Evolutionary conservation across 2,113 vertebrate genomes (phyloP).

Genomic region (Collichthys lucidus): DNA sequence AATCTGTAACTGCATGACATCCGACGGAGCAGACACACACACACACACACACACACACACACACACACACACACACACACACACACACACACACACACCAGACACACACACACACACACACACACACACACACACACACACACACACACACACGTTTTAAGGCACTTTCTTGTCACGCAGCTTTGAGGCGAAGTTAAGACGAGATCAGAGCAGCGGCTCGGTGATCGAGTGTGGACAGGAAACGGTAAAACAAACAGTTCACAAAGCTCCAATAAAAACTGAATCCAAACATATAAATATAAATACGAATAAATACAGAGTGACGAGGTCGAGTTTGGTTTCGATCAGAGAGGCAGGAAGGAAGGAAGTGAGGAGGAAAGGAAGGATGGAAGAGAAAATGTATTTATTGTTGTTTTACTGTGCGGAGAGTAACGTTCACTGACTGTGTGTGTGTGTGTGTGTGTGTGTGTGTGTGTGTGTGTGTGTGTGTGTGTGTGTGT

Average conservation of each 20-base stretch:
- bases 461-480: not conserved
- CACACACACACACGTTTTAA: constrained; percentile 1
- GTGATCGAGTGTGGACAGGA: constrained; percentile 11
- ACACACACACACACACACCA: too few relatives aligned
- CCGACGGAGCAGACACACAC: constrained; percentile 41
- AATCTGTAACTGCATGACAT: constrained; percentile 26
- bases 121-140: not conserved
- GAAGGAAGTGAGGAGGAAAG: not conserved
- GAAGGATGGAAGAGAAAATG: not conserved
- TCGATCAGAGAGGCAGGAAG: not conserved
- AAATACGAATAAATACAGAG: not conserved
- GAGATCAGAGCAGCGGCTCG: not conserved
- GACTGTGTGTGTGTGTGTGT: too few relatives aligned
- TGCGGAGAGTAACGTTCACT: not conserved
- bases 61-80: too few relatives aligned
- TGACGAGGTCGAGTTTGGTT: too few relatives aligned
- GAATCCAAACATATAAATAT: not conserved
- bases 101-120: constrained; percentile 3
- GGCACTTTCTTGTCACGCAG: constrained; percentile 25
- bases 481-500: not conserved
- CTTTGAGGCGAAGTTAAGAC: constrained; percentile 29
- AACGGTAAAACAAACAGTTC: not conserved
- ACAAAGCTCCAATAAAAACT: not conserved
- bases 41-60: too few relatives aligned
- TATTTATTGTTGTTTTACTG: not conserved